A percentile compares a stretch with the other conserved stretches of the same genome.
phyloP scores from a whole-genome alignment of 2,888 invertebrate species.

The Bedellia somnulentella region DNA sequence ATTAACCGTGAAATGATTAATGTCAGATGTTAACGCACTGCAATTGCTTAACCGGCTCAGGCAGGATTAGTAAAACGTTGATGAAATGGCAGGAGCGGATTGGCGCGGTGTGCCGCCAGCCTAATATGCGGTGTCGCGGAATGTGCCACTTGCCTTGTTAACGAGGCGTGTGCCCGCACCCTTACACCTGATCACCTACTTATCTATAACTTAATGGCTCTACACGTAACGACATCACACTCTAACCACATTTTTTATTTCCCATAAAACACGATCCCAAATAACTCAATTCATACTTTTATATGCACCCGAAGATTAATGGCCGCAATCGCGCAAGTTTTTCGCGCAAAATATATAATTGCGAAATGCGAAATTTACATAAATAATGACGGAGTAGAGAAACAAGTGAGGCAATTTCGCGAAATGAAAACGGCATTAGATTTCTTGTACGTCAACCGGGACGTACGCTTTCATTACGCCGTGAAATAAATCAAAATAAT shows the following conservation, averaged over 20 bases:
- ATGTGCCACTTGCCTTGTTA: conserved; percentile 42
- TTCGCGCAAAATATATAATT: conserved; percentile 3
- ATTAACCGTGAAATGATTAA: too few species aligned
- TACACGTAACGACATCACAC: conserved; percentile 12
- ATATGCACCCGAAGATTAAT: conserved; percentile 13
- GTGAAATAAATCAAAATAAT: conserved; percentile 58
- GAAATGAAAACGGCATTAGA: conserved; percentile 31
- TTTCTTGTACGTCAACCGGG: conserved; percentile 42
- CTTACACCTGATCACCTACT: conserved; percentile 18
- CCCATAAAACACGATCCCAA: conserved; percentile 33
- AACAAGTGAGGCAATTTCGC: conserved; percentile 21
- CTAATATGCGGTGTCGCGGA: conserved; percentile 42
- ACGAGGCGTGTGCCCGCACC: conserved; percentile 30
- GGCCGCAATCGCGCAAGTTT: background rate
- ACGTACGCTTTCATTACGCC: conserved; percentile 54
- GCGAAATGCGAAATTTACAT: conserved; percentile 3
- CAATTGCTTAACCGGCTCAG: too few species aligned
- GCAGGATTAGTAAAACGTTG: too few species aligned
- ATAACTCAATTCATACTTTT: conserved; percentile 28
- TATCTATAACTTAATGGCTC: too few species aligned
- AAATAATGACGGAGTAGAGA: conserved; percentile 5
- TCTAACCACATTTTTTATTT: conserved; percentile 30
- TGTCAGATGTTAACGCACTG: too few species aligned
- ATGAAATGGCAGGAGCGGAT: too few species aligned
- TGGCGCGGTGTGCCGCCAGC: conserved; percentile 19